phyloP scores from a whole-genome alignment of 1,140 invertebrate species.

The Drosophila obscura region DNA sequence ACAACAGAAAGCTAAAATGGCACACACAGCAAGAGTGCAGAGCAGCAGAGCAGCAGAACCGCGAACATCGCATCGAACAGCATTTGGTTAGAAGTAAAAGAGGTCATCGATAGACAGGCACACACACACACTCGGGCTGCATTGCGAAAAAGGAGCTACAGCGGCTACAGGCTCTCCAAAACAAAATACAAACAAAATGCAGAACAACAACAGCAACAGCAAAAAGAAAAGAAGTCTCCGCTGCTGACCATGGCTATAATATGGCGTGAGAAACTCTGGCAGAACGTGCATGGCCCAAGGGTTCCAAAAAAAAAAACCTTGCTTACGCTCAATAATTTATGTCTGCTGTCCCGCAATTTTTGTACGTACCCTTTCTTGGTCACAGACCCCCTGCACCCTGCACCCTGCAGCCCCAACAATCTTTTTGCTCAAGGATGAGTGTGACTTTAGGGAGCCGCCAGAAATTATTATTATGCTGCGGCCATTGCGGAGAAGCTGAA shows the following conservation, averaged over 20 bases:
- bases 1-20: conserved; percentile 22
- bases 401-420: not conserved
- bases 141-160: conserved; percentile 28
- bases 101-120: conserved; percentile 68
- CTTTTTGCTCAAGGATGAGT: conserved; percentile 68
- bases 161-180: conserved; percentile 13
- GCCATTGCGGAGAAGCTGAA: conserved; percentile 38
- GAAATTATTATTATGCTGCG: conserved; percentile 60
- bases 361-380: conserved; percentile 30
- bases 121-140: conserved; percentile 30
- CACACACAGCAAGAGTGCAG: conserved; percentile 17
- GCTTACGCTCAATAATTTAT: conserved; percentile 66
- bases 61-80: conserved; percentile 13
- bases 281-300: conserved; percentile 76
- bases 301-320: conserved; percentile 58
- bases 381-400: conserved; percentile 23
- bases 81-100: conserved; percentile 47
- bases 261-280: conserved; percentile 48
- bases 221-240: conserved; percentile 25
- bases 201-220: too few relatives aligned
- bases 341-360: conserved; percentile 40
- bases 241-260: conserved; percentile 1
- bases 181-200: conserved; percentile 42
- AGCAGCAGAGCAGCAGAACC: not conserved
- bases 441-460: conserved; percentile 61